A percentile compares a stretch with the other conserved stretches of the same genome.
phyloP scores from a whole-genome alignment of 2,888 invertebrate species.

The Brachyptera putata region DNA sequence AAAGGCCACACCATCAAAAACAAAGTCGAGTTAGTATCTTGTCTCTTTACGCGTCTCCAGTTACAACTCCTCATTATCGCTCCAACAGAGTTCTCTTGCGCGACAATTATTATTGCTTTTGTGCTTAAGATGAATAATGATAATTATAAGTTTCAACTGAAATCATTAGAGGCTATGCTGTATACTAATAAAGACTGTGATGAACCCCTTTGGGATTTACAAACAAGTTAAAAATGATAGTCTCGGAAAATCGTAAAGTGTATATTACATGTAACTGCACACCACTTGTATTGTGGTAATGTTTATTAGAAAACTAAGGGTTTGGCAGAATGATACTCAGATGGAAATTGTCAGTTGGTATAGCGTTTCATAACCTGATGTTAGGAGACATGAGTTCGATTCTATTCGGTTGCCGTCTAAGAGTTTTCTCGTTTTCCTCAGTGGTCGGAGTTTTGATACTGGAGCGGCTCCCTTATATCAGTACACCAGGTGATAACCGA shows the following conservation, averaged over 20 bases:
- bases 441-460: too few species aligned
- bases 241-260: constrained; percentile 1
- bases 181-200: constrained; percentile 23
- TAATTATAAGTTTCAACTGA: constrained; percentile 29
- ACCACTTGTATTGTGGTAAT: background rate
- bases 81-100: constrained; percentile 9
- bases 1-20: too few species aligned
- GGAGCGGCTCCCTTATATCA: too few species aligned
- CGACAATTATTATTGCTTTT: constrained; percentile 23
- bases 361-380: too few species aligned
- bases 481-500: too few species aligned
- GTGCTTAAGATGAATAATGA: constrained; percentile 27
- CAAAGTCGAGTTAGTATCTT: too few species aligned
- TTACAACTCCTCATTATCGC: constrained; percentile 27
- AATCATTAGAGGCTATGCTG: constrained; percentile 23
- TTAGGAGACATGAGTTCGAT: too few species aligned
- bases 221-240: constrained; percentile 20
- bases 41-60: constrained; percentile 10
- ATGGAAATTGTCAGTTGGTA: too few species aligned
- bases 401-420: too few species aligned
- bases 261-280: constrained; percentile 1
- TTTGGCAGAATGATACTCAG: too few species aligned
- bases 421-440: too few species aligned
- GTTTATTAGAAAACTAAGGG: too few species aligned
- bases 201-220: constrained; percentile 20